phyloP scores from a whole-genome alignment of 2,888 invertebrate genomes.

The Punctoribates punctum region DNA sequence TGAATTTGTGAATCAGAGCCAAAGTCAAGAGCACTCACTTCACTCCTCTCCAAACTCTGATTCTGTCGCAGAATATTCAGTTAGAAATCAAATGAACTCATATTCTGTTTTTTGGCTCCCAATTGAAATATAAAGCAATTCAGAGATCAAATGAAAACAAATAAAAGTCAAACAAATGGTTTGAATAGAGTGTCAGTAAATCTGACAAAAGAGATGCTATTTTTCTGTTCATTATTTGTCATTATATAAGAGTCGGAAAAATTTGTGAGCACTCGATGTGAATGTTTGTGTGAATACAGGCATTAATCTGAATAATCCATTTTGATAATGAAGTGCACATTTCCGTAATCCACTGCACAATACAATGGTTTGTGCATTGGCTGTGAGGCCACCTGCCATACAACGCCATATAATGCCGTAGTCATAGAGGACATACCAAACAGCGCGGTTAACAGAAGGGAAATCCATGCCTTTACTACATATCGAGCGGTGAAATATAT shows the following conservation, averaged over 20 bases:
- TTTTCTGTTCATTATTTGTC: not conserved
- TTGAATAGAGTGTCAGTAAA: not conserved
- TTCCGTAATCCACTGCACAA: conserved; percentile 26
- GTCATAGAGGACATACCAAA: conserved; percentile 10
- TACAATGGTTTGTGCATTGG: conserved; percentile 2
- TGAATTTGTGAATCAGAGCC: not conserved
- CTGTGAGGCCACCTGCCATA: conserved; percentile 26
- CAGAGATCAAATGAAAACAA: not conserved
- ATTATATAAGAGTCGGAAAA: not conserved
- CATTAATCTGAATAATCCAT: conserved; percentile 33
- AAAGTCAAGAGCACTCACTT: too few relatives aligned
- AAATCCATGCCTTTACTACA: not conserved
- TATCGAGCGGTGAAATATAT: not conserved
- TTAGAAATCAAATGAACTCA: too few relatives aligned
- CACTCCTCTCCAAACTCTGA: too few relatives aligned
- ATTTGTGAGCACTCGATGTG: not conserved
- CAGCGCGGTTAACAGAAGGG: not conserved
- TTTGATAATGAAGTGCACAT: conserved; percentile 36
- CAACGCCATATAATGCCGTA: not conserved
- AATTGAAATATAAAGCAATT: too few relatives aligned
- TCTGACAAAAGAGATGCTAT: not conserved
- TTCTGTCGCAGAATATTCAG: too few relatives aligned
- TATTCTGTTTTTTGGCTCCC: too few relatives aligned
- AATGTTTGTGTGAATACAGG: not conserved
- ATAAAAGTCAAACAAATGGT: not conserved